Evolutionary conservation across 2,113 vertebrate genomes (phyloP), one percentile per base, ranked within the genome.

Genomic region (Salvelinus alpinus): DNA sequence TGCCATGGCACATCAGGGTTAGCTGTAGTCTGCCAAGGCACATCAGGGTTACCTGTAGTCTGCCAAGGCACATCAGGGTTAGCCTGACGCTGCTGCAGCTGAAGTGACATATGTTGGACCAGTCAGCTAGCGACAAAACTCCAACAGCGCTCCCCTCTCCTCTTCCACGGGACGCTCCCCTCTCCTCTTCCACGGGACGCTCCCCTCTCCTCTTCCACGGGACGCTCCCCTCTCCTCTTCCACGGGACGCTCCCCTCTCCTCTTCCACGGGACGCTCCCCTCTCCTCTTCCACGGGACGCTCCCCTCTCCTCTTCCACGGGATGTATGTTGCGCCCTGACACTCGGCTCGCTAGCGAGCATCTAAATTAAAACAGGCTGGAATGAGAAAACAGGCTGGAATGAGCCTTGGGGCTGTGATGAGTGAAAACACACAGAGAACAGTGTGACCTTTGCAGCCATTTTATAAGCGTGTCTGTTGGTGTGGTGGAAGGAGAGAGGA

Each of bases 401-500:
- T 86, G 44, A 89, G 84, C 86, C 86, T 75, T 70, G 75, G 38
- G 85, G 87, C 83, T 27, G 84, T 78, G 72, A 86, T 78, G 84
- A 84, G 81, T 83, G 78, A 78, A 84, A 67, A 68, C 77, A 71
- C 71, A 76, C 67, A 71, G 34, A 71, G 90, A 71, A 85, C 75
- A 78, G 71, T 22, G 66, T 92, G 93, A 92, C 92, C 93, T 93
- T 93, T 92, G 72, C 74, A 87, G 86, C 83, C 34, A 71, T 83
- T 87, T 89, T 90, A 86, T 90, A 87, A 88, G 87, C 86, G 88
- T 78, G 76, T 80, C 82, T 83, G 62, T 62, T 12, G 25, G 69
- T 60, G 64, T 72, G 80, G 44, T 12, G 24, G 76, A 44, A 0
- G 62, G 69, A 77, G 84, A 87, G 80, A 81, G 73, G 82, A 92